Percentiles rank a stretch among this genome's conserved stretches.
Evolutionary conservation across 1,140 invertebrate genomes (phyloP).

Genomic region (Uloborus diversus): DNA sequence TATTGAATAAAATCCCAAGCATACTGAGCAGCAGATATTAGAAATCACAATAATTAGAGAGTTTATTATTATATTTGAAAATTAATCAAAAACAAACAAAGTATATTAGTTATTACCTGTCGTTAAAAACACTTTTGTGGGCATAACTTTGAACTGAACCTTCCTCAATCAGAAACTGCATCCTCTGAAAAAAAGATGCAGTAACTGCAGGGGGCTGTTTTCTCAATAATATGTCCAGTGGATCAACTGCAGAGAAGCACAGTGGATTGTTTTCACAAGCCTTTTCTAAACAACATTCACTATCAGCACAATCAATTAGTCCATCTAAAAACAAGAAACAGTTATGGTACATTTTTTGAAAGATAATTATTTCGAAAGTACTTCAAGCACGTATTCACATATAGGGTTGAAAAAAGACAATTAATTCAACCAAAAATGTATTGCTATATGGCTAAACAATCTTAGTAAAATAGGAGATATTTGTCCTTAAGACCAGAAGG

Average conservation of each 20-base stretch:
- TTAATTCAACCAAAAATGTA: too few species aligned
- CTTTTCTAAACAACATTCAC: constrained; percentile 80
- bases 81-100: too few species aligned
- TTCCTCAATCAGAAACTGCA: constrained; percentile 98
- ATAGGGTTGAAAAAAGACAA: too few species aligned
- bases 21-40: constrained; percentile 54
- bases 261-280: constrained; percentile 89
- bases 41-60: constrained; percentile 8
- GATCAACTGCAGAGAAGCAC: constrained; percentile 94
- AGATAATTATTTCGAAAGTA: too few species aligned
- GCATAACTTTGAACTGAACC: constrained; percentile 98
- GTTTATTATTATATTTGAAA: background rate
- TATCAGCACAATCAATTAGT: constrained; percentile 96
- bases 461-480: too few species aligned
- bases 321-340: constrained; percentile 80
- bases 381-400: too few species aligned
- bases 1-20: constrained; percentile 54
- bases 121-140: constrained; percentile 95
- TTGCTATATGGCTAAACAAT: too few species aligned
- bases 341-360: too few species aligned
- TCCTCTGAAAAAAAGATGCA: constrained; percentile 96
- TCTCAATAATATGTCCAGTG: constrained; percentile 90
- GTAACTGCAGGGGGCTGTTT: constrained; percentile 96
- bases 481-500: too few species aligned
- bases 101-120: too few species aligned